A percentile compares a stretch with the other conserved stretches of the same genome.
Conservation (phyloP, 2,888 invertebrate genomes). For the Drosophila heteroneura region DNA sequence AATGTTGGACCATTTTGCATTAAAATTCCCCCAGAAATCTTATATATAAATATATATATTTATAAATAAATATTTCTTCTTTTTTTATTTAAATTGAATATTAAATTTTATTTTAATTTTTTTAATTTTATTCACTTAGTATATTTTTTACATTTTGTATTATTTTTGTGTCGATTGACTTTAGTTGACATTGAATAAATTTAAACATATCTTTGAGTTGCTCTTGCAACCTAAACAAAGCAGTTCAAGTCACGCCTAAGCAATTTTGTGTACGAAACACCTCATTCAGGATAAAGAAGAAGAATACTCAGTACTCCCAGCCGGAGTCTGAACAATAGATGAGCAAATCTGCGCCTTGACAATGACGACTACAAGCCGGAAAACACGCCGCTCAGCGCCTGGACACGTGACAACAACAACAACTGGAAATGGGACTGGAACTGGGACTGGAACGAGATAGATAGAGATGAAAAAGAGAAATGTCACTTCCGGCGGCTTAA, state of each 20-base stretch:
- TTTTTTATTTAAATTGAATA: not conserved
- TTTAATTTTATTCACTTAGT: not conserved
- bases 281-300: conserved; percentile 35
- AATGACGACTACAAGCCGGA: conserved; percentile 80
- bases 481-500: conserved; percentile 80
- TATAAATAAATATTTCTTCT: too few relatives aligned
- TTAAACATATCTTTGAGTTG: not conserved
- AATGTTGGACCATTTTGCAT: not conserved
- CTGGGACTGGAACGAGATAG: conserved; percentile 17
- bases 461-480: conserved; percentile 57
- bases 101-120: not conserved
- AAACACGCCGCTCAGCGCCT: conserved; percentile 70
- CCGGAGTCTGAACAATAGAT: conserved; percentile 56
- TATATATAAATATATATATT: too few relatives aligned
- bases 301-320: not conserved
- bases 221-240: not conserved
- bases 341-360: conserved; percentile 58
- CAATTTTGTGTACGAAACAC: conserved; percentile 35
- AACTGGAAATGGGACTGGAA: conserved; percentile 11
- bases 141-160: not conserved
- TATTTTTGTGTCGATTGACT: not conserved
- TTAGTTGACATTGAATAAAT: not conserved
- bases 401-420: conserved; percentile 72
- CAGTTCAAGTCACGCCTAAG: conserved; percentile 27
- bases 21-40: not conserved